Percentiles rank a stretch among this genome's conserved stretches.
These are phyloP conservation scores for Gambelia wislizenii DNA, from an alignment of 2,797 vertebrate genomes.

Conservation along the genomic window DNA sequence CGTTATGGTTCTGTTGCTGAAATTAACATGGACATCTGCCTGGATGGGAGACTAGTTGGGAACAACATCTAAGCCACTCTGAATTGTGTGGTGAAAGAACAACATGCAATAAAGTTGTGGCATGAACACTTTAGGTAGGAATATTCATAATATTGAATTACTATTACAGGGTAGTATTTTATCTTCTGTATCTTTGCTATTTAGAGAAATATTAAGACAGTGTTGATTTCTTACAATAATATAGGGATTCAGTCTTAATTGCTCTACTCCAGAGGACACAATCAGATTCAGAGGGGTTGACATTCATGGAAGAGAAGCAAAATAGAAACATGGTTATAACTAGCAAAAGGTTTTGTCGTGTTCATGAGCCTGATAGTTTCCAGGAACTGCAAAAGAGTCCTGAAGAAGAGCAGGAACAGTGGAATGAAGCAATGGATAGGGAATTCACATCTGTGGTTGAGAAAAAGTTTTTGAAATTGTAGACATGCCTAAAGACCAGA, in stretches of 20 bases:
- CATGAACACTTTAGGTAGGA: neutral
- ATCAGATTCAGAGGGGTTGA: neutral
- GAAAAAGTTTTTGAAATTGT: too few species aligned
- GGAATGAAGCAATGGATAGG: too few species aligned
- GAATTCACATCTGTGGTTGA: too few species aligned
- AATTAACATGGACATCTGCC: neutral
- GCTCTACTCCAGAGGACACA: neutral
- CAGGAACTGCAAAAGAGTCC: too few species aligned
- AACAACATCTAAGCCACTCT: neutral
- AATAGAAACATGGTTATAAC: neutral
- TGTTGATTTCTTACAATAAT: neutral
- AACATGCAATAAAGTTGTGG: neutral
- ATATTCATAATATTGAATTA: neutral
- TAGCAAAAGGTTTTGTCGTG: neutral
- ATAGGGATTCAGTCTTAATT: neutral
- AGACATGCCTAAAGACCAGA: too few species aligned
- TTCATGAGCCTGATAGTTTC: too few species aligned
- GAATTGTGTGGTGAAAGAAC: neutral
- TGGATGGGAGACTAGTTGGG: neutral
- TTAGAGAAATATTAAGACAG: neutral
- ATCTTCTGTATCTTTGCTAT: neutral
- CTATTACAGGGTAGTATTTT: neutral
- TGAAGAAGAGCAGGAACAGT: too few species aligned
- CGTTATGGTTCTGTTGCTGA: neutral
- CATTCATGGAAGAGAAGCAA: neutral